Base-by-base conservation (phyloP, 2,888 invertebrate genomes). In the Mimachlamys varia region DNA sequence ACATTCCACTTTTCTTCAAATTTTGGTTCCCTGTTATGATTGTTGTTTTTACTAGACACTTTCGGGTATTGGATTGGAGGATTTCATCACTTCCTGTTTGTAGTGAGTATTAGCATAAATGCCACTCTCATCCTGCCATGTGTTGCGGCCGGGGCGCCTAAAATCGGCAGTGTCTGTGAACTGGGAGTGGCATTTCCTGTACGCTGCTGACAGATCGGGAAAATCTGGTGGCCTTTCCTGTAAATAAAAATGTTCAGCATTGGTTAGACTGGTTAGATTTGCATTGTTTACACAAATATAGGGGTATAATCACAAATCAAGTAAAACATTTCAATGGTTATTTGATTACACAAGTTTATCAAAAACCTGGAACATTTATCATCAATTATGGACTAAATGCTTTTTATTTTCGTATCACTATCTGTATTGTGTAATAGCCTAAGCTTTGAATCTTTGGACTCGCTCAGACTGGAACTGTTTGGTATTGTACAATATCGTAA, bases 91-190 rank as follows among this genome's bases (percentile, higher is more conserved):
- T 91, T 96, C 95, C 22, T 93, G 92, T 91, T 96, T 96, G 89
- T 93, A 95, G 89, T 96, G 95, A 12, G 95, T 94, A 93, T 96
- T 96, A 89, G 95, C 92, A 92, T 96, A 96, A 53, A 96, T 91
- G 12, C 96, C 96, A 88, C 95, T 95, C 92, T 96, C 96, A 88
- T 96, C 96, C 89, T 95, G 94, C 96, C 96, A 96, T n/a, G 96
- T 96, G 93, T 96, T 96, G 49, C 96, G 94, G 5, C 96, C 96
- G n/a, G 93, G 94, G 0, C 96, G 94, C 10, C 96, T 92, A 91
- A 95, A 94, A 88, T 95, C 95, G 4, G 94, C 94, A 0, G 95
- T 95, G 93, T 96, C 96, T 15, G 96, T 96, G 93, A 96, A 96
- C 94, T 96, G 96, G 0, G 96, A 96, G 89, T 94, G 94, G 91